Base-by-base conservation (phyloP, 1,140 invertebrate species). In the Drosophila sechellia region DNA sequence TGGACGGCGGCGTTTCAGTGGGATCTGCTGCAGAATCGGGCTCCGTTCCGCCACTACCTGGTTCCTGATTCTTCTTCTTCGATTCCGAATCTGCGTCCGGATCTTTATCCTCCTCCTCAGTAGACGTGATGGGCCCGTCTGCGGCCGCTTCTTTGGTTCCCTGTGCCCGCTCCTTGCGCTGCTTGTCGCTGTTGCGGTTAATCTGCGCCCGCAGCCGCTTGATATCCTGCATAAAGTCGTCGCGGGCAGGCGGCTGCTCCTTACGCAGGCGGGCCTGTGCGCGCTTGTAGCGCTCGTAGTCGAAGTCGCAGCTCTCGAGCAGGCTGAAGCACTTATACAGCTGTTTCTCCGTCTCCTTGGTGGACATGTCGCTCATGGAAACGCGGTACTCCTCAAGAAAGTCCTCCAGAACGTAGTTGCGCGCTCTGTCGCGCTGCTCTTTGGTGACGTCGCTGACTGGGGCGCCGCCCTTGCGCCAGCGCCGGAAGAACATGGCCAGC, bases 351-450 rank as follows among this genome's bases (percentile, higher is more conserved):
- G 90, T 92, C 46, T 91, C 80, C 45, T 83, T 79, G 27, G 90
- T 90, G 5, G 80, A 77, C 85, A 92, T 85, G 20, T 92, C 91
- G 15, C 68, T 70, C 90, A 92, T 92, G 27, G 91, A 90, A 5
- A 92, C 78, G 53, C 77, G 89, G 35, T 92, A 87, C 46, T 91
- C 90, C 57, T 92, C 91, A 0, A 92, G 72, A 40, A 90, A 92
- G 46, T 92, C 91, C 78, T 92, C 91, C 4, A 92, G 63, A 8
- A 92, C 78, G 69, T 92, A 92, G 49, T 92, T 92, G 46, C 91
- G 89, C 1, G 91, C 85, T 3, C 91, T 79, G 35, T 92, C 90
- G 2, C 60, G 73, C 50, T 70, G 80, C 68, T 92, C 90, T 42
- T 81, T 54, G 17, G 50, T 86, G 27, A 54, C 57, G 13, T 72